Evolutionary conservation across 2,888 invertebrate species (phyloP), one percentile per base, ranked within the genome.

Genomic region (Lasioglossum lativentre): DNA sequence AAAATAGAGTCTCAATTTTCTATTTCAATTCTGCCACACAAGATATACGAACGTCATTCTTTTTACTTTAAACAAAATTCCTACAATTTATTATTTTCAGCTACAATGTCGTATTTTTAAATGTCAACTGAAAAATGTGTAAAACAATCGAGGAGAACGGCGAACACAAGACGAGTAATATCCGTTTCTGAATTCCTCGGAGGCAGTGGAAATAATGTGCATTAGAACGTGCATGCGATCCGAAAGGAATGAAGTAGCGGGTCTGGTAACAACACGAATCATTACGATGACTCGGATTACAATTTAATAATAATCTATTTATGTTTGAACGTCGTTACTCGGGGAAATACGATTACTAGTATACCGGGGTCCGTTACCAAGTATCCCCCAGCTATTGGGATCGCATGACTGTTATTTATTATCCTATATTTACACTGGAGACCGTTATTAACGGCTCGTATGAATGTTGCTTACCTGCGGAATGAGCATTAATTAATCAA

Each of bases 401-500:
- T 70, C 40, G n/a, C 70, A 38, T 70, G 70, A 38, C 38, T 38
- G 70, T 70, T 70, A 70, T 70, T 74, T 80, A 71, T 74, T 81
- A 68, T 75, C 52, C 66, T 47, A 23, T 56, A 72, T 45, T 59
- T 19, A 52, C 34, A 19, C 19, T 30, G 27, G 56, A 42, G 34
- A 34, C 68, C 84, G 79, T 85, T 72, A 78, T 16, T 68, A 71
- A 66, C 38, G 77, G 81, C 81, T 73, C 52, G n/a, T 75, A 42
- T 52, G 72, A 86, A 82, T 82, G 73, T 66, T 34, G 82, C 75
- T 86, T 59, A 68, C 23, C 63, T 30, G 56, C 40, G 19, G 77
- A 75, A 86, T 47, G 52, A 72, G 66, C 71, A 81, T 85, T 77
- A 83, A 88, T 88, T 88, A 87, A 88, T 87, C 84, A 88, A 83